Evolutionary conservation across 2,888 invertebrate genomes (phyloP), one percentile per base, ranked within the genome.

Genomic region (Rhagophthalmus giganteus): DNA sequence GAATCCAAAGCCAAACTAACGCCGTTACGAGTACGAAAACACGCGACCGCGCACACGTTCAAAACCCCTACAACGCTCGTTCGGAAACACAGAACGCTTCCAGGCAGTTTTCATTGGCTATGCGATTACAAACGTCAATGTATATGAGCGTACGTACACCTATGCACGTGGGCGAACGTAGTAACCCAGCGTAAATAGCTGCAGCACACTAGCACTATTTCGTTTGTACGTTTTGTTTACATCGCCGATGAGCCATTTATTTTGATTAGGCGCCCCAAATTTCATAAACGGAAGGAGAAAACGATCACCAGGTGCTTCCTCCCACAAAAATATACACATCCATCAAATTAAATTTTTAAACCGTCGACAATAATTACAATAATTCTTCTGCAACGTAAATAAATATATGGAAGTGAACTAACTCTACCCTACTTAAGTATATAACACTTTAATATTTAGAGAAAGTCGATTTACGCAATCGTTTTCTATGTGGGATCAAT

Each of bases 41-140:
- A 52, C 41, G 52, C 46, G 52, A 52, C 52, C 45, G 52, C 52
- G 46, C 46, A 37, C 46, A 46, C 46, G 46, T 46, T 51, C 40
- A 25, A 45, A 41, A 38, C 45, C 45, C 52, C 46, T 30, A 35
- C 46, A 32, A 45, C 30, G 34, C 46, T 37, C 35, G 38, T 39
- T 40, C 34, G 27, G 44, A 38, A 44, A 37, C 26, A 33, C n/a
- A 14, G n/a, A 34, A 15, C 33, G 44, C 20, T 35, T n/a, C 34
- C 8, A 38, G 33, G 25, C 28, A 42, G 45, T 40, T n/a, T n/a
- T 45, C 40, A 51, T 51, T 51, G 51, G 51, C 39, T 50, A 37
- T n/a, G 31, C 15, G 25, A 33, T 25, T 38, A 20, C 11, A 11
- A 34, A 44, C 45, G 45, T 45, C 45, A 39, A 24, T 30, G 45